Conservation (phyloP, 2,888 invertebrate genomes). For the Drymonia ruficornis region DNA sequence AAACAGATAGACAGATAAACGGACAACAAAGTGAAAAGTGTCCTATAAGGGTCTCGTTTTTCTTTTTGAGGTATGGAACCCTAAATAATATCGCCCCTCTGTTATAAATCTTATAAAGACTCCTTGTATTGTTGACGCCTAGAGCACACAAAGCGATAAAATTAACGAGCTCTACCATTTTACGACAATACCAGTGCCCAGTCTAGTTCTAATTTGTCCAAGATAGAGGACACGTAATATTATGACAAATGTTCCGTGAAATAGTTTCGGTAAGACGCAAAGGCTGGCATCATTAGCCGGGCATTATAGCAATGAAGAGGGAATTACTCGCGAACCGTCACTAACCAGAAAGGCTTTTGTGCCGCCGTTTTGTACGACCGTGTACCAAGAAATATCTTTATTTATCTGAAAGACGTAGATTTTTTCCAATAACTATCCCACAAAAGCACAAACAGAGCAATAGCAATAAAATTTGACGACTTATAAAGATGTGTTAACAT, state of each 20-base stretch:
- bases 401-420: background rate
- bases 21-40: no score
- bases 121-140: no score
- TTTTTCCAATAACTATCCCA: background rate
- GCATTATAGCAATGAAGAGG: constrained; percentile 18
- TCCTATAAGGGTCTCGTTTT: no score
- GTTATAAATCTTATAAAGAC: no score
- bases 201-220: no score
- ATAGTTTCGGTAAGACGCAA: constrained; percentile 18
- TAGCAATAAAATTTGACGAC: background rate
- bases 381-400: constrained; percentile 11
- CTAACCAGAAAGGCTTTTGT: constrained; percentile 16
- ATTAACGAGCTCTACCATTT: no score
- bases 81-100: no score
- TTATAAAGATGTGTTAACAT: no score
- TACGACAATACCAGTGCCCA: no score
- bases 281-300: constrained; percentile 25
- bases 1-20: no score
- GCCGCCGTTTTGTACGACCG: constrained; percentile 11
- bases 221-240: background rate
- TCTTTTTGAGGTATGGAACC: no score
- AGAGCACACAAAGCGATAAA: no score
- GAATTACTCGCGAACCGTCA: constrained; percentile 11
- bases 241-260: background rate
- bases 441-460: constrained; percentile 6